Base-by-base conservation (phyloP, 2,113 vertebrate species). In the Typhlomys cinereus region DNA sequence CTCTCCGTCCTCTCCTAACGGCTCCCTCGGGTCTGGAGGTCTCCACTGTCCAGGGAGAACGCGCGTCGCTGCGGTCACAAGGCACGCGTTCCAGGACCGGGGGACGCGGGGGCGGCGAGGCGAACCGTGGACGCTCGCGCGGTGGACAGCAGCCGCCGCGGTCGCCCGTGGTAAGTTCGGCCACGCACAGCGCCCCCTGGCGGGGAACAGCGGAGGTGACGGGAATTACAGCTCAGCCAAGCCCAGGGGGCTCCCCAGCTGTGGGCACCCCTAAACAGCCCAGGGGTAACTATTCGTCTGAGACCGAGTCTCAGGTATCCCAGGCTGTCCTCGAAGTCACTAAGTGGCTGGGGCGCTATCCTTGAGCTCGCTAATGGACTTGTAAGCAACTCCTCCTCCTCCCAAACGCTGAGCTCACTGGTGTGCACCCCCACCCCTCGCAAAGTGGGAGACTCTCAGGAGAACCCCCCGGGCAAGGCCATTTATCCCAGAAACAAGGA, bases 1-100 rank as follows among this genome's bases (percentile, higher is more conserved):
- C 66, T 34, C 8, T 15, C 4, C 3, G 8, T 29, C 20, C 29
- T n/a, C 36, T n/a, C 31, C 69, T 36, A 14, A n/a, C 5, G 14
- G 34, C 27, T 36, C 34, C 46, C 41, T 9, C 18, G n/a, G 64
- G 46, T 52, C 64, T 44, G 27, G 64, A 8, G n/a, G 31, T 8
- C n/a, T 41, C 4, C 48, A 66, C 82, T 10, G 44, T 90, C 91
- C 54, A 15, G 50, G 82, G 4, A 79, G 93, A 96, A 95, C 39
- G 48, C 50, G 70, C 9, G 3, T 39, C 66, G 57, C 85, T 91
- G 90, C 75, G 15, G 76, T 96, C 96, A 97, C 78, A 97, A 94
- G 85, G 64, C 11, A 5, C 29, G 41, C 31, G 78, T 93, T 91
- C 90, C 54, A 29, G 64, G 62, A 29, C n/a, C 39, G 1, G 11